Conservation (phyloP, 2,113 vertebrate genomes). For the Columba janthina region DNA sequence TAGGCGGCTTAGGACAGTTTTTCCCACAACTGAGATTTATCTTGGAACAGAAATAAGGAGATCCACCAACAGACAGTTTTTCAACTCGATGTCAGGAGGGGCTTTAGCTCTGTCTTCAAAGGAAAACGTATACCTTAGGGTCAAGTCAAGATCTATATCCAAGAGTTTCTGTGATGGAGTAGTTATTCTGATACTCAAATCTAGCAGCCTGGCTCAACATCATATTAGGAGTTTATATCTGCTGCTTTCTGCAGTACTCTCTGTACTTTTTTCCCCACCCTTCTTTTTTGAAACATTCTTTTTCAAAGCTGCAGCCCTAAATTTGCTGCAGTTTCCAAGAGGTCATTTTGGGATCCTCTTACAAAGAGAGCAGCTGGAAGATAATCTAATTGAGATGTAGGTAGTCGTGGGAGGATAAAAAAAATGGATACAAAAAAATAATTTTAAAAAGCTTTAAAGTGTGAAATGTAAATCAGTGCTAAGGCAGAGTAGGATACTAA, state of each 20-base stretch:
- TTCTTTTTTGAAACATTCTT: neutral
- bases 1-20: neutral
- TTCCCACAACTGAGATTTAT: neutral
- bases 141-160: neutral
- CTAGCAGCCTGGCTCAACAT: neutral
- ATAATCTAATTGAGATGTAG: neutral
- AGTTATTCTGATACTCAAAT: neutral
- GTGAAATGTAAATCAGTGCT: neutral
- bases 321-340: neutral
- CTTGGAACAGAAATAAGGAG: neutral
- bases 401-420: neutral
- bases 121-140: neutral
- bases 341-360: neutral
- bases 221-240: neutral
- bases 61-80: neutral
- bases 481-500: neutral
- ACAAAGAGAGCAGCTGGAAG: neutral
- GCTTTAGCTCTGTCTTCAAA: neutral
- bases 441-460: neutral
- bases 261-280: neutral
- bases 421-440: neutral
- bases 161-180: neutral
- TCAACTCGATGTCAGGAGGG: neutral
- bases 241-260: neutral
- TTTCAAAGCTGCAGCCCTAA: neutral